Base-by-base conservation (phyloP, 2,113 vertebrate species). In the Indri indri region DNA sequence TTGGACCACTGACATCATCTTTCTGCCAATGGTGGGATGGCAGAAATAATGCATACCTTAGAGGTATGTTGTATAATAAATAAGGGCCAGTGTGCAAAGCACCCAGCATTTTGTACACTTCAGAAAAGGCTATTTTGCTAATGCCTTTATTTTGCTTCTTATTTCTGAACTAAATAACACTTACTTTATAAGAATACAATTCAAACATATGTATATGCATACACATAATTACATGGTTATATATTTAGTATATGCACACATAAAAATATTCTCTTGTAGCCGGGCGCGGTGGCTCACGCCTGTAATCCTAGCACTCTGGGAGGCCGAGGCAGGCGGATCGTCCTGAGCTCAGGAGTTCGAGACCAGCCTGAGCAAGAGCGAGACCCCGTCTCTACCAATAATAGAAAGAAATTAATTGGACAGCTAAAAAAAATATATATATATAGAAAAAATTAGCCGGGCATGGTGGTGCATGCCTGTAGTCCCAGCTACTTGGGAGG, bases 211-310 rank as follows among this genome's bases (percentile, higher is more conserved):
- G 23, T 12, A 1, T 14, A 30, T 45, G 10, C 70, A 74, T 0
- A 63, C 2, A 8, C 13, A 50, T 4, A 1, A 30, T 50, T 30
- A n/a, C 5, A 18, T 6, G 10, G 1, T 5, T 34, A 0, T 22
- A 1, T 18, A 27, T 70, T 74, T 47, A 57, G 61, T 23, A 40
- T 13, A 22, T 0, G 6, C 10, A 54, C 16, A 37, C 30, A 20
- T 10, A 54, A 52, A 83, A 76, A 52, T 52, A 42, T 47, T 22
- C 3, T 84, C 37, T 34, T 50, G 52, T 83, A 80, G n/a, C n/a
- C n/a, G n/a, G n/a, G n/a, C n/a, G n/a, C n/a, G n/a, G n/a, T n/a
- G n/a, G n/a, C n/a, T n/a, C n/a, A n/a, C n/a, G n/a, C n/a, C n/a
- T n/a, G n/a, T n/a, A n/a, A n/a, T n/a, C n/a, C n/a, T n/a, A n/a